phyloP scores from a whole-genome alignment of 2,797 vertebrate genomes.

The Bradypus variegatus region DNA sequence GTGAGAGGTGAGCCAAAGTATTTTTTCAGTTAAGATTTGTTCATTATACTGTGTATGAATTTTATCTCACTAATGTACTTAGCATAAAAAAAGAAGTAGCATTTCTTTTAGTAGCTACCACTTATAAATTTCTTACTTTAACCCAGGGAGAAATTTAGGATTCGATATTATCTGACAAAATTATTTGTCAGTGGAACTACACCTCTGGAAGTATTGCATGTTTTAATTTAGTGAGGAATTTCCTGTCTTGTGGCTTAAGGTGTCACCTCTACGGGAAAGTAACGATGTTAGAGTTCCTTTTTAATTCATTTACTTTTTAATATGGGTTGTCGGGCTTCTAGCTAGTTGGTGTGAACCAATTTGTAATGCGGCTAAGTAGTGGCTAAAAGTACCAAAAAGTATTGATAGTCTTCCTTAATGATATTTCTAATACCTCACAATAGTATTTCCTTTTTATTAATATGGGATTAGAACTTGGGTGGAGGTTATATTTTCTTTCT shows the following conservation, averaged over 20 bases:
- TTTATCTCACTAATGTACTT: neutral
- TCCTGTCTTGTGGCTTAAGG: neutral
- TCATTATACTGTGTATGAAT: neutral
- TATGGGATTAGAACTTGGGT: neutral
- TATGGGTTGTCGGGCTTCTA: neutral
- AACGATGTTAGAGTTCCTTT: neutral
- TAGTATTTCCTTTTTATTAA: neutral
- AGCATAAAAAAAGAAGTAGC: neutral
- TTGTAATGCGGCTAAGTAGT: neutral
- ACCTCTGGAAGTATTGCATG: neutral
- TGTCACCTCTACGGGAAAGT: neutral
- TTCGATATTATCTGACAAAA: conserved; percentile 30
- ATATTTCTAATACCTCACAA: neutral
- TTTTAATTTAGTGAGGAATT: conserved; percentile 29
- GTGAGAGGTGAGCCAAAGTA: conserved; percentile 75
- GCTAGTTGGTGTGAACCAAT: neutral
- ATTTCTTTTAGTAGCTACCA: neutral
- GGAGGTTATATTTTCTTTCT: neutral
- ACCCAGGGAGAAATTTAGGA: conserved; percentile 12
- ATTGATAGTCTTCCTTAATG: neutral
- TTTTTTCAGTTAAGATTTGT: conserved; percentile 23
- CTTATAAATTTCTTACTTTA: conserved; percentile 16
- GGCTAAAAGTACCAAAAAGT: neutral
- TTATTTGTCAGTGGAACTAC: neutral
- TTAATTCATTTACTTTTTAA: neutral